These are phyloP conservation scores for Latrodectus hesperus DNA, from an alignment of 2,888 invertebrate species.

Conservation along the genomic window DNA sequence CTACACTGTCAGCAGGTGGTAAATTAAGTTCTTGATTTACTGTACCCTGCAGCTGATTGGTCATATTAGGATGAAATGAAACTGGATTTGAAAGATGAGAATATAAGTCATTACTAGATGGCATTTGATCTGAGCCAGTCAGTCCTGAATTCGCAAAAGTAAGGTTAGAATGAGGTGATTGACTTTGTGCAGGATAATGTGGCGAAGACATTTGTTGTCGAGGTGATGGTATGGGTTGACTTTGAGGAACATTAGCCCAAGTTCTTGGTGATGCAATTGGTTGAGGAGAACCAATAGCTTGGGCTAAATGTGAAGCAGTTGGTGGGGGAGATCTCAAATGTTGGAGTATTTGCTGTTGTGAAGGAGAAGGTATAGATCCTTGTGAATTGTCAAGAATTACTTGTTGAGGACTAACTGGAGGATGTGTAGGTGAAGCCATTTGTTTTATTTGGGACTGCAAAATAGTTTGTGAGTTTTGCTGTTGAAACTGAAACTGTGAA, in stretches of 20 bases:
- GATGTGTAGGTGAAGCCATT: slow-evolving; percentile 80
- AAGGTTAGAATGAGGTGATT: slow-evolving; percentile 74
- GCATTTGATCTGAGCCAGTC: slow-evolving; percentile 73
- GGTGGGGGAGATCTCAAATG: slow-evolving; percentile 87
- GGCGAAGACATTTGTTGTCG: slow-evolving; percentile 74
- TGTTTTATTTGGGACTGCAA: slow-evolving; percentile 74
- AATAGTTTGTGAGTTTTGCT: slow-evolving; percentile 72
- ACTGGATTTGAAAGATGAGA: slow-evolving; percentile 71
- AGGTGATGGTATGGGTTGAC: slow-evolving; percentile 77
- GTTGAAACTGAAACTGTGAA: slow-evolving; percentile 73
- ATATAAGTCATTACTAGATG: slow-evolving; percentile 72
- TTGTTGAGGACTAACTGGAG: slow-evolving; percentile 82
- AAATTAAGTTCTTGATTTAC: slow-evolving; percentile 73
- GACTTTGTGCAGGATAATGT: slow-evolving; percentile 74
- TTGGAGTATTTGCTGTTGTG: slow-evolving; percentile 83
- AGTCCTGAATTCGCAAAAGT: slow-evolving; percentile 73
- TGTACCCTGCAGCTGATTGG: slow-evolving; percentile 73
- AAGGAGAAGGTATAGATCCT: slow-evolving; percentile 79
- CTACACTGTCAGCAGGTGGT: slow-evolving; percentile 73
- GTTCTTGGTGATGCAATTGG: slow-evolving; percentile 84
- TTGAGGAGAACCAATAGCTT: slow-evolving; percentile 82
- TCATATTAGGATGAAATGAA: slow-evolving; percentile 59
- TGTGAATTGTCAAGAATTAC: slow-evolving; percentile 79
- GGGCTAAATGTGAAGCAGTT: slow-evolving; percentile 76
- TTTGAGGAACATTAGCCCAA: slow-evolving; percentile 74